phyloP scores from a whole-genome alignment of 2,797 vertebrate genomes.

The Mus minutoides region DNA sequence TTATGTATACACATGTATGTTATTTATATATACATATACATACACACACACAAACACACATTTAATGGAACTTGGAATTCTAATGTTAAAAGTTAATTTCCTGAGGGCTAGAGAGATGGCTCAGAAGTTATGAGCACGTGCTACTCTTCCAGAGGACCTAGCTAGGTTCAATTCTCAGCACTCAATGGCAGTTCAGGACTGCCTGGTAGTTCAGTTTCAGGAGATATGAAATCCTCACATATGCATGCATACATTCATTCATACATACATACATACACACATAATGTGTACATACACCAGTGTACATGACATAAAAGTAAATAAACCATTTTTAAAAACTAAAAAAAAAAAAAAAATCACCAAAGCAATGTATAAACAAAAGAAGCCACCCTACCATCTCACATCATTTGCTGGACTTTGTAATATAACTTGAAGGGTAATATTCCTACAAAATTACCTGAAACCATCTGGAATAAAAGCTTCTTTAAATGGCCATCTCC shows the following conservation, averaged over 20 bases:
- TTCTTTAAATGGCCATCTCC: not conserved
- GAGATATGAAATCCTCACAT: not conserved
- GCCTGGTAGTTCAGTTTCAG: not conserved
- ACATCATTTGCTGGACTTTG: constrained; percentile 22
- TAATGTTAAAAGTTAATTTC: not conserved
- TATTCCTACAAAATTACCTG: constrained; percentile 22
- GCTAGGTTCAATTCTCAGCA: not conserved
- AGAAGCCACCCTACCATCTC: not conserved
- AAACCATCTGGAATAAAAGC: not conserved
- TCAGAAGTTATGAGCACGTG: not conserved
- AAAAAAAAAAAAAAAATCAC: not conserved
- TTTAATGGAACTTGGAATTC: not conserved
- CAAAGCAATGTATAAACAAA: constrained; percentile 47
- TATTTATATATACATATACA: no score
- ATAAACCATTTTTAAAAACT: not conserved
- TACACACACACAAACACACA: no score
- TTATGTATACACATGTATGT: no score
- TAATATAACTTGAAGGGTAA: constrained; percentile 28
- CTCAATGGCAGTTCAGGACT: not conserved
- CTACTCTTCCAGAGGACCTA: not conserved
- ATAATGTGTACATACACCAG: not conserved
- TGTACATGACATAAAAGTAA: not conserved
- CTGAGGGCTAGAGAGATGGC: not conserved
- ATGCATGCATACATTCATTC: not conserved
- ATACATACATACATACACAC: not conserved